These are phyloP conservation scores for Homalodisca vitripennis DNA, from an alignment of 1,140 invertebrate genomes.

Conservation along the genomic window DNA sequence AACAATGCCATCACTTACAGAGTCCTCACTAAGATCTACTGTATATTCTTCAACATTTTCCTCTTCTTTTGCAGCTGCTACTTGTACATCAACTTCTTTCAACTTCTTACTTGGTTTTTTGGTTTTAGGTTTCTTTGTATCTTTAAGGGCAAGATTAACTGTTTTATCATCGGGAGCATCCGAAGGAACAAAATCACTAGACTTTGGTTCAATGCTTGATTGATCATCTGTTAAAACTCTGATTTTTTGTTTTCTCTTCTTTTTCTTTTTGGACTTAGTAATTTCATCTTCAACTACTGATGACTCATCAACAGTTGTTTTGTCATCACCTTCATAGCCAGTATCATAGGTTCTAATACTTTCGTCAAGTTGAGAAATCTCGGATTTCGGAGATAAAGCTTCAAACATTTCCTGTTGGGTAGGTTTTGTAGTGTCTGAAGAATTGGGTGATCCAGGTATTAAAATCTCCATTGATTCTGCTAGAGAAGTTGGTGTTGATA, in stretches of 20 bases:
- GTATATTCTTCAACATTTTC: conserved; percentile 25
- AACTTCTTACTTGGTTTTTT: conserved; percentile 22
- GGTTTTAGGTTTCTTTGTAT: conserved; percentile 11
- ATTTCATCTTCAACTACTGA: conserved; percentile 46
- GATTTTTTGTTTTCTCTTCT: conserved; percentile 56
- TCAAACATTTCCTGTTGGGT: conserved; percentile 43
- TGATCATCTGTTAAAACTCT: conserved; percentile 50
- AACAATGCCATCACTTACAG: conserved; percentile 52
- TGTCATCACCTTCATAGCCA: conserved; percentile 56
- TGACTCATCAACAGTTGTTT: conserved; percentile 56
- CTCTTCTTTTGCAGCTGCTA: conserved; percentile 11
- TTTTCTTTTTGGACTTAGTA: conserved; percentile 50
- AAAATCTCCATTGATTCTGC: conserved; percentile 61
- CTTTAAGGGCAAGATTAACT: conserved; percentile 39
- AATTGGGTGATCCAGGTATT: conserved; percentile 50
- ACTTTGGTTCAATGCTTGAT: conserved; percentile 46
- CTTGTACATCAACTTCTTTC: conserved; percentile 29
- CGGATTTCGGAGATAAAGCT: conserved; percentile 29
- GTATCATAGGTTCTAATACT: conserved; percentile 44
- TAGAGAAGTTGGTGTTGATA: conserved; percentile 54
- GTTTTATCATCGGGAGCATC: conserved; percentile 46
- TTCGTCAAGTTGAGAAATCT: conserved; percentile 6
- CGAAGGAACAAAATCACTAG: conserved; percentile 40
- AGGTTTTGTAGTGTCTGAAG: conserved; percentile 54
- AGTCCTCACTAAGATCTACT: conserved; percentile 35